These are phyloP conservation scores for Bombycilla garrulus DNA, from an alignment of 2,113 vertebrate genomes.

Conservation along the genomic window DNA sequence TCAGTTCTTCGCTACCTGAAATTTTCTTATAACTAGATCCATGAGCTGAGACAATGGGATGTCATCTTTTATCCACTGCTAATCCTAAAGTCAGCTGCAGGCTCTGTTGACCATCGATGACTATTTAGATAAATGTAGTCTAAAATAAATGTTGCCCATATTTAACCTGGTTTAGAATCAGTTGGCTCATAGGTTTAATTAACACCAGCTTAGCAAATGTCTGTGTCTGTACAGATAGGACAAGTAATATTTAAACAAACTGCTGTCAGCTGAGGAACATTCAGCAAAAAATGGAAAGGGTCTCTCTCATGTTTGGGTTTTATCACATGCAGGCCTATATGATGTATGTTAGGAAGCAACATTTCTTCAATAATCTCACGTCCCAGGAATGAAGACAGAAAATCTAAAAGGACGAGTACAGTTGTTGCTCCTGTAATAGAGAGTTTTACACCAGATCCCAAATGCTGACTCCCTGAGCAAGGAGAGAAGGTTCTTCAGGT, in stretches of 20 bases:
- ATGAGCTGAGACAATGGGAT: not conserved
- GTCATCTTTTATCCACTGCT: not conserved
- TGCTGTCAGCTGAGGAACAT: not conserved
- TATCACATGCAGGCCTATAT: not conserved
- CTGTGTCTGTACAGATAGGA: not conserved
- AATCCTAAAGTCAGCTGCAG: not conserved
- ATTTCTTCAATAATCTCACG: not conserved
- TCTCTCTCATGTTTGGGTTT: not conserved
- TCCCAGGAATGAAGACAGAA: not conserved
- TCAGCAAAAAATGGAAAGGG: not conserved
- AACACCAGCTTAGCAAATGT: not conserved
- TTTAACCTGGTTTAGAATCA: constrained; percentile 1
- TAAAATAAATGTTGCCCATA: constrained; percentile 30
- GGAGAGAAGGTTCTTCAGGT: not conserved
- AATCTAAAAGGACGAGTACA: not conserved
- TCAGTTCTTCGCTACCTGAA: not conserved
- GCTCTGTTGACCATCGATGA: constrained; percentile 6
- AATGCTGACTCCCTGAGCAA: not conserved
- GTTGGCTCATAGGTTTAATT: not conserved
- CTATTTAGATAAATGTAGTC: constrained; percentile 9
- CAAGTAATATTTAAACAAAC: not conserved
- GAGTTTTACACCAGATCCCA: not conserved
- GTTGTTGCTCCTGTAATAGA: not conserved
- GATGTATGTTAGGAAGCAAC: not conserved
- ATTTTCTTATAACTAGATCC: not conserved